Percentiles rank a stretch among this genome's conserved stretches.
phyloP scores from a whole-genome alignment of 2,113 vertebrate species.

The Misgurnus anguillicaudatus region DNA sequence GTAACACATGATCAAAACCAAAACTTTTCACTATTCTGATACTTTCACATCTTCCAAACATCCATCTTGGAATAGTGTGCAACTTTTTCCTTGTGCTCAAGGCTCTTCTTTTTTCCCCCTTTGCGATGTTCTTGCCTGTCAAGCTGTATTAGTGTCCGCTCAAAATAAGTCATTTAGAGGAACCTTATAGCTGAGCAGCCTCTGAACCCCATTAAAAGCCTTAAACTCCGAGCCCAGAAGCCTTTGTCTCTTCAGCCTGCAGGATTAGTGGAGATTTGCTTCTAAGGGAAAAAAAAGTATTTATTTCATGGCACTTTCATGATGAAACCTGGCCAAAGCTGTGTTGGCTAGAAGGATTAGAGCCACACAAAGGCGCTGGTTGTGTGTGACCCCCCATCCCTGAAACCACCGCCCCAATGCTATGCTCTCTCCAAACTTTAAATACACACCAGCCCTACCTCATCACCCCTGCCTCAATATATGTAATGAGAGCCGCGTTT shows the following conservation, averaged over 20 bases:
- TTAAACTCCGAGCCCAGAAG: slow-evolving; percentile 77
- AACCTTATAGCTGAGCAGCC: slow-evolving; percentile 74
- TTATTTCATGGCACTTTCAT: slow-evolving; percentile 85
- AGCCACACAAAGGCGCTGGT: slow-evolving; percentile 78
- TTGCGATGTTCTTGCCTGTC: slow-evolving; percentile 79
- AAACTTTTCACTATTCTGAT: slow-evolving; percentile 8
- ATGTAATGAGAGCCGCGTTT: slow-evolving; percentile 51
- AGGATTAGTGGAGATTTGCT: slow-evolving; percentile 83
- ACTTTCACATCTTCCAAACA: slow-evolving; percentile 59
- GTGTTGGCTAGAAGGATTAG: slow-evolving; percentile 83
- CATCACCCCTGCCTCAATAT: slow-evolving; percentile 28
- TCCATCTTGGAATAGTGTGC: slow-evolving; percentile 64
- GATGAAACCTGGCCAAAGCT: slow-evolving; percentile 84
- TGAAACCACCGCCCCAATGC: slow-evolving; percentile 55
- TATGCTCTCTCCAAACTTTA: slow-evolving; percentile 24
- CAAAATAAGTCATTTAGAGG: slow-evolving; percentile 86
- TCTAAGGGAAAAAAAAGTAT: slow-evolving; percentile 79
- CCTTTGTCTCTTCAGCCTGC: slow-evolving; percentile 78
- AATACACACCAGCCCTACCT: slow-evolving; percentile 49
- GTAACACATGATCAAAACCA: background rate
- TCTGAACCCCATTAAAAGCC: slow-evolving; percentile 79
- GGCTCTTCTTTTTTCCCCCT: slow-evolving; percentile 56
- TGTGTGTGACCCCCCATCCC: slow-evolving; percentile 73
- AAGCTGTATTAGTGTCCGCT: slow-evolving; percentile 82
- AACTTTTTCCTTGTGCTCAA: slow-evolving; percentile 51